A percentile compares a stretch with the other conserved stretches of the same genome.
Evolutionary conservation across 2,888 invertebrate genomes (phyloP).

Genomic region (Cosmia trapezina): DNA sequence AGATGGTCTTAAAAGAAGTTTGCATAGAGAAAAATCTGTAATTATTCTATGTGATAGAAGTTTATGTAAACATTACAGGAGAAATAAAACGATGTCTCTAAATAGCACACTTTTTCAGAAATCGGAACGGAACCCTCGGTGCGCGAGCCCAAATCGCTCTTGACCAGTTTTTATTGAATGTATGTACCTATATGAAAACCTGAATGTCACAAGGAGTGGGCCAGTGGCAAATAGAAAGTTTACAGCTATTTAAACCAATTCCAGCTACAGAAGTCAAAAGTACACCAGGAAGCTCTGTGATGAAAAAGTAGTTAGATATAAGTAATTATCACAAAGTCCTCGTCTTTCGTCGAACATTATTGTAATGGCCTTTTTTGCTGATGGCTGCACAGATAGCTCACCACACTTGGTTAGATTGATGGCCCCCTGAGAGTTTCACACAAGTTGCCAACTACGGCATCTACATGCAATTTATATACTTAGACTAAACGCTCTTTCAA

Average conservation of each 20-base stretch:
- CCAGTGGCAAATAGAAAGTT: neutral
- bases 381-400: neutral
- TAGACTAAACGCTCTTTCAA: neutral
- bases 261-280: neutral
- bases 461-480: neutral
- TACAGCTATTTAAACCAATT: neutral
- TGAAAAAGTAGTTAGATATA: neutral
- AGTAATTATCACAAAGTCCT: neutral
- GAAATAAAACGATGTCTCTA: no score
- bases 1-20: no score
- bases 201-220: neutral
- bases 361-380: neutral
- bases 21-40: no score
- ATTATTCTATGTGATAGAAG: no score
- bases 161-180: no score
- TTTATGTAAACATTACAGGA: no score
- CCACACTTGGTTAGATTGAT: conserved; percentile 17
- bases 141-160: no score
- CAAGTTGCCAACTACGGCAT: conserved; percentile 8
- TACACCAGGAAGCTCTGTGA: neutral
- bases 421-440: conserved; percentile 3
- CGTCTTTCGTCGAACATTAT: neutral
- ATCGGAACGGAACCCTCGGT: no score
- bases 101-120: no score
- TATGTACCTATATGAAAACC: no score